Conservation (phyloP, 2,113 vertebrate genomes). For the Morone chrysops region DNA sequence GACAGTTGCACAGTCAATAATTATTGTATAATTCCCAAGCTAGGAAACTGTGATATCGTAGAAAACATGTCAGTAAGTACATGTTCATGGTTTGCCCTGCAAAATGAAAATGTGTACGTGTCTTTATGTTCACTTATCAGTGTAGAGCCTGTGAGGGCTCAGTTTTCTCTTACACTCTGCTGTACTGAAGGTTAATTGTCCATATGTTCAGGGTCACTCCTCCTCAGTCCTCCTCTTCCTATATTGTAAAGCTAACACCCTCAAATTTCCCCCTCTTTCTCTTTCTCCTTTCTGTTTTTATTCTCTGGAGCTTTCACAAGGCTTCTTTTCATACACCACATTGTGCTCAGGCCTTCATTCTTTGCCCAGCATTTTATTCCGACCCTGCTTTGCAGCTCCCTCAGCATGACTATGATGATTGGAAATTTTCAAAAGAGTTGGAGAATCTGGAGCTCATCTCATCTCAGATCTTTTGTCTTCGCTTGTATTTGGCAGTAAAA, state of each 20-base stretch:
- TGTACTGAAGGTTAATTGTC: slow-evolving; percentile 52
- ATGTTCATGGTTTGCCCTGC: not conserved
- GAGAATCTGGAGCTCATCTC: slow-evolving; percentile 52
- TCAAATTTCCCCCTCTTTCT: slow-evolving; percentile 2
- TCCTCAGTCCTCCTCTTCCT: slow-evolving; percentile 34
- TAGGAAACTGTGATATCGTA: not conserved
- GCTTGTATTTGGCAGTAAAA: slow-evolving; percentile 6
- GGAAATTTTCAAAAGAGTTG: slow-evolving; percentile 30
- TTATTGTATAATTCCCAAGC: not conserved
- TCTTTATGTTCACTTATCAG: slow-evolving; percentile 20
- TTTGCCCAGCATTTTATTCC: slow-evolving; percentile 5
- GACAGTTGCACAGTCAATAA: not conserved
- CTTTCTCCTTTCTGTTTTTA: slow-evolving; percentile 9
- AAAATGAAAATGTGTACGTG: slow-evolving; percentile 9
- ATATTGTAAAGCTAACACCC: slow-evolving; percentile 19
- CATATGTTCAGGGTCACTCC: slow-evolving; percentile 45
- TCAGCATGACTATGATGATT: slow-evolving; percentile 24
- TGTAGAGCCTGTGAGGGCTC: not conserved
- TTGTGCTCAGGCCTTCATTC: slow-evolving; percentile 44
- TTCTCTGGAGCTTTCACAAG: slow-evolving; percentile 19
- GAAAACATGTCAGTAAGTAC: not conserved
- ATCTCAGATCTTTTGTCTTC: slow-evolving; percentile 48
- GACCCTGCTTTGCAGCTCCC: not conserved
- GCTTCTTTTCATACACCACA: slow-evolving; percentile 31
- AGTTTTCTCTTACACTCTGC: slow-evolving; percentile 5